A percentile compares a stretch with the other conserved stretches of the same genome.
Evolutionary conservation across 2,797 vertebrate genomes (phyloP).

Genomic region (Ceryle rudis): DNA sequence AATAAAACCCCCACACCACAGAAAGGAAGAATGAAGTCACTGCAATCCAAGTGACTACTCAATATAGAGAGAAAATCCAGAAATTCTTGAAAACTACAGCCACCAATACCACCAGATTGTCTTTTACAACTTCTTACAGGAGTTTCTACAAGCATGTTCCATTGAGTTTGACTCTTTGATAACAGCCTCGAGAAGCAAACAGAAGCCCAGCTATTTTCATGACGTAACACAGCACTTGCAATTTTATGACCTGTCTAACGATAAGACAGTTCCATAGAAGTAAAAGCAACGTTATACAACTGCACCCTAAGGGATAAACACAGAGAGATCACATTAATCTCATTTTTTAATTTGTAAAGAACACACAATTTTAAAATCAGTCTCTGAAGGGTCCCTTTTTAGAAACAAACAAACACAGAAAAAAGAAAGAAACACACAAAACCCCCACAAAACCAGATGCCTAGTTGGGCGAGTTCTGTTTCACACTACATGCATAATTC

Average conservation of each 20-base stretch:
- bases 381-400: neutral
- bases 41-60: neutral
- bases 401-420: neutral
- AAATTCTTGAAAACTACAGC: neutral
- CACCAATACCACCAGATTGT: no score
- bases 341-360: neutral
- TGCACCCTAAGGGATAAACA: neutral
- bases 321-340: neutral
- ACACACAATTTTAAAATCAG: neutral
- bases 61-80: neutral
- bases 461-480: neutral
- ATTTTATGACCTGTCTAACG: neutral
- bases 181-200: rapidly evolving
- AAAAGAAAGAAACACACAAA: neutral
- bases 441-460: neutral
- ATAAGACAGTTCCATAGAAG: neutral
- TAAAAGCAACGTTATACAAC: neutral
- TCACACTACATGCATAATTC: neutral
- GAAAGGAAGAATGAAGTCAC: neutral
- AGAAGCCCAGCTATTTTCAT: neutral
- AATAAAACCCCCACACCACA: neutral
- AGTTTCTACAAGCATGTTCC: rapidly evolving
- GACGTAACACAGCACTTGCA: rapidly evolving
- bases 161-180: neutral
- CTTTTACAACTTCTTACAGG: neutral